phyloP scores from a whole-genome alignment of 1,140 invertebrate species.

The Panulirus ornatus region DNA sequence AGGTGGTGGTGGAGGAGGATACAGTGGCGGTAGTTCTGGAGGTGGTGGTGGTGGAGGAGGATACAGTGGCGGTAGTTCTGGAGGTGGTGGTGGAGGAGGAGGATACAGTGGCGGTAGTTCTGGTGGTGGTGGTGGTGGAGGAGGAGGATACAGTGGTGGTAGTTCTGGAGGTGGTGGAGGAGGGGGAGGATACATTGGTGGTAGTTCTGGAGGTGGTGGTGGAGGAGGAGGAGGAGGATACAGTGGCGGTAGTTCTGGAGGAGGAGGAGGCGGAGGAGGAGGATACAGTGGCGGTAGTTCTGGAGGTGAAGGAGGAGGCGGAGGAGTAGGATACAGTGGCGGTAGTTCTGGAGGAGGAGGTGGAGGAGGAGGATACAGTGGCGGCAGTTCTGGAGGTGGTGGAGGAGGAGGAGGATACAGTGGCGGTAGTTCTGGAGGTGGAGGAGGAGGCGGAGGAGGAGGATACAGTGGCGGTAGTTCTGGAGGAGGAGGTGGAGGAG shows the following conservation, averaged over 20 bases:
- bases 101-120: too few species aligned
- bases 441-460: conserved; percentile 35
- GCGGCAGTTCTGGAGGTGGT: conserved; percentile 16
- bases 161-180: conserved; percentile 14
- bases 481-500: conserved; percentile 37
- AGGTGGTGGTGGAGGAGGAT: too few species aligned
- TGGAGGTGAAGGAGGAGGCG: too few species aligned
- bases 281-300: too few species aligned
- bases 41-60: too few species aligned
- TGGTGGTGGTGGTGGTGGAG: too few species aligned
- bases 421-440: conserved; percentile 35
- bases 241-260: conserved; percentile 8
- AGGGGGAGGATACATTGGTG: not conserved
- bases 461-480: conserved; percentile 44
- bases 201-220: not conserved
- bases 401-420: conserved; percentile 24
- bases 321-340: too few species aligned
- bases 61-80: too few species aligned
- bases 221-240: not conserved
- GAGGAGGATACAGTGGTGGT: too few species aligned
- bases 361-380: not conserved
- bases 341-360: not conserved
- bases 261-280: conserved; percentile 31
- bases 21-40: too few species aligned
- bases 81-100: too few species aligned